These are phyloP conservation scores for Drosophila atripex DNA, from an alignment of 2,888 invertebrate species.

Conservation along the genomic window DNA sequence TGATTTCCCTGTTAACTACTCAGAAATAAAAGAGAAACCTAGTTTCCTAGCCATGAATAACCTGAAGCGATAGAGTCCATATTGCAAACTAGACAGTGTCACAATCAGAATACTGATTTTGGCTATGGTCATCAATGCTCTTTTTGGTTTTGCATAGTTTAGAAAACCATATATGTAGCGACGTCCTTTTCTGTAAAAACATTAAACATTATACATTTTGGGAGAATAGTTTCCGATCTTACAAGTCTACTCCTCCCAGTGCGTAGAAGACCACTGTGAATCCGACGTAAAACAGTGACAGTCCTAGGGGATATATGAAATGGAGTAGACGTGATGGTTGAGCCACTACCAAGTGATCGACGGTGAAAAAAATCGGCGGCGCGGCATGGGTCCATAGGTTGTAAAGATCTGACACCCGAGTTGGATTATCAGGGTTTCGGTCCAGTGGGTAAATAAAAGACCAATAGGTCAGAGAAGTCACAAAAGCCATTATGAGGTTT, in stretches of 20 bases:
- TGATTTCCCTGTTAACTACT: too few species aligned
- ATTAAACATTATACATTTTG: background rate
- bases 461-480: conserved; percentile 44
- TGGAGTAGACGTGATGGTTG: conserved; percentile 54
- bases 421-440: background rate
- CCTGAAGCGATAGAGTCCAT: too few species aligned
- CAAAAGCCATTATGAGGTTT: conserved; percentile 17
- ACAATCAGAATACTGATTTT: accelerated
- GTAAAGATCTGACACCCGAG: background rate
- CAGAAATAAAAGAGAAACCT: too few species aligned
- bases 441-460: conserved; percentile 20
- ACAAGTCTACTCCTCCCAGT: conserved; percentile 41
- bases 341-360: conserved; percentile 58
- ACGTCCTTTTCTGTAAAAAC: conserved; percentile 30
- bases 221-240: background rate
- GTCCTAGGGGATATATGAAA: conserved; percentile 47
- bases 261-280: conserved; percentile 33
- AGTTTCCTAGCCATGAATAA: too few species aligned
- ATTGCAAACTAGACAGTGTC: too few species aligned
- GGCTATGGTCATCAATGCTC: accelerated
- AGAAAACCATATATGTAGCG: conserved; percentile 40
- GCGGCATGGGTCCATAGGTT: conserved; percentile 47
- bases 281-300: conserved; percentile 8
- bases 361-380: conserved; percentile 28
- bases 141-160: conserved; percentile 16